phyloP scores from a whole-genome alignment of 2,797 vertebrate genomes.

The Falco cherrug region DNA sequence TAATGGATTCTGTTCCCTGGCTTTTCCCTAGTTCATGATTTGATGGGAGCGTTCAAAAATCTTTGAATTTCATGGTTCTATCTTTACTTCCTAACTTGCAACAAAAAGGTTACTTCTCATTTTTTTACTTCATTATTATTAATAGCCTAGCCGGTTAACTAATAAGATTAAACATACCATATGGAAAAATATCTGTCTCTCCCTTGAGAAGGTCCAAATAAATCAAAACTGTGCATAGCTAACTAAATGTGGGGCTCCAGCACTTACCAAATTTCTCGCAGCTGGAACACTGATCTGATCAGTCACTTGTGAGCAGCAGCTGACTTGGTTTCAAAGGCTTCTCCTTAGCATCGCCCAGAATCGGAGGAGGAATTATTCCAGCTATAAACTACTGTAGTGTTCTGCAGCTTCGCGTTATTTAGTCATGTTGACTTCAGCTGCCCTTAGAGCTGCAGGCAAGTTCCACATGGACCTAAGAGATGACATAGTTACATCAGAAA shows the following conservation, averaged over 20 bases:
- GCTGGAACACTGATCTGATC: background rate
- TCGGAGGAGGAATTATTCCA: background rate
- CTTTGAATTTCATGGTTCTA: background rate
- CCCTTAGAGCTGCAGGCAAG: background rate
- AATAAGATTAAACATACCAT: conserved; percentile 15
- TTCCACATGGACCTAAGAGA: background rate
- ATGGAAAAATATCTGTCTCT: conserved; percentile 49
- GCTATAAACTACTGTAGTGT: background rate
- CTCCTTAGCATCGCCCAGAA: background rate
- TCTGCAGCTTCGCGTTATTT: background rate
- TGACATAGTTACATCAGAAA: background rate
- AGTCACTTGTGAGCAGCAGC: background rate
- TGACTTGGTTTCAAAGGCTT: background rate
- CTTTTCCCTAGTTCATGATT: conserved; percentile 32
- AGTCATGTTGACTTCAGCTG: background rate
- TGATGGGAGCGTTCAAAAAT: conserved; percentile 1
- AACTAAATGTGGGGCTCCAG: background rate
- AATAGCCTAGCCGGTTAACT: conserved; percentile 23
- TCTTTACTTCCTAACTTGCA: conserved; percentile 40
- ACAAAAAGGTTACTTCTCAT: background rate
- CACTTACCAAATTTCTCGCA: background rate
- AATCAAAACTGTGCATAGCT: background rate
- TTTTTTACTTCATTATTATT: background rate
- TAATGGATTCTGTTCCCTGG: conserved; percentile 61
- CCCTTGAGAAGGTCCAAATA: conserved; percentile 25